Base-by-base conservation (phyloP, 2,888 invertebrate species). In the Phortica okadai region DNA sequence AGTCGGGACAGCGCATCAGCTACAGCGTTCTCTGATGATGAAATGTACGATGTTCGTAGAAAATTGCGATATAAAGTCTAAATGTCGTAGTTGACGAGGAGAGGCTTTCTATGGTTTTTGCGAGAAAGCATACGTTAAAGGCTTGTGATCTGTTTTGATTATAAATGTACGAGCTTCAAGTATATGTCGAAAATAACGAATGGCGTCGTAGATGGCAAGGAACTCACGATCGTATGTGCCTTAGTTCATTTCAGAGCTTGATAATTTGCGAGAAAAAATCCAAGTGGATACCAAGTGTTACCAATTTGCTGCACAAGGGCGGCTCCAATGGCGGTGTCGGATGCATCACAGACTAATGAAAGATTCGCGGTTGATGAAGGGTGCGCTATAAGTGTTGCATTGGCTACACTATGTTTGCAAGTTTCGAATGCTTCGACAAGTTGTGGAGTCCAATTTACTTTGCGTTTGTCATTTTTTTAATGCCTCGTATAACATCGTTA, bases 141-240 rank as follows among this genome's bases (percentile, higher is more conserved):
- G 70, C 33, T 75, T 75, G 69, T 76, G 66, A 25, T 76, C 74
- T 11, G 70, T 77, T 2, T 44, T 25, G 25, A 77, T 74, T 10
- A 33, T 14, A 33, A 74, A 77, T 11, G 21, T 4, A 11, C 62
- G 33, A 0, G 78, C 77, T 67, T 77, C 74, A 0, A 81, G 14
- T 56, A 79, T 75, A 25, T 78, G 74, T 5, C 41, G 74, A 21
- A 78, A 81, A 25, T 78, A 62, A 56, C 72, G 76, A n/a, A 79
- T 76, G 0, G 70, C 76, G 59, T 77, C 75, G 6, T 59, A 62
- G 6, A 77, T 72, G 10, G 72, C 77, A 16, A 79, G 25, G 0
- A 80, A 75, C 66, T 80, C 78, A 0, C 81, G 72, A 62, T 80
- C 80, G 41, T 80, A 80, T 0, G 77, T 79, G 64, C 76, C 76